These are phyloP conservation scores for Clusia tigrina DNA, from an alignment of 2,888 invertebrate genomes.

Conservation along the genomic window DNA sequence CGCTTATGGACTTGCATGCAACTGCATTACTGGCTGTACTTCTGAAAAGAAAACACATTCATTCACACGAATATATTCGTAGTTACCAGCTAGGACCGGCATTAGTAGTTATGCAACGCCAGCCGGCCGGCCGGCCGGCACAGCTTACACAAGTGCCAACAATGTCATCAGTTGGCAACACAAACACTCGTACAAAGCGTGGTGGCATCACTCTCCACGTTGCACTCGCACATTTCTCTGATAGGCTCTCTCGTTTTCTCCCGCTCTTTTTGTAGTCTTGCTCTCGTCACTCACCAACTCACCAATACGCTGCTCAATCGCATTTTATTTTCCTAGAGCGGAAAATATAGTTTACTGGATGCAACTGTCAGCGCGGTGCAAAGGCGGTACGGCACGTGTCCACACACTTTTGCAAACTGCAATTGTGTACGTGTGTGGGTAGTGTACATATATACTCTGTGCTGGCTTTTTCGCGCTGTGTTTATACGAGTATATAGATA, in stretches of 20 bases:
- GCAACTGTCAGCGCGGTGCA: constrained; percentile 32
- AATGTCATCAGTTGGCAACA: constrained; percentile 10
- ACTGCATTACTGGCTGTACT: not conserved
- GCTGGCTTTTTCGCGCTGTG: not conserved
- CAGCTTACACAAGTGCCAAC: constrained; percentile 46
- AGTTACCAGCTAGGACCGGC: not conserved
- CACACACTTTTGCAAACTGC: constrained; percentile 50
- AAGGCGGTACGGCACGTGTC: constrained; percentile 51
- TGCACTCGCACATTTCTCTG: constrained; percentile 5
- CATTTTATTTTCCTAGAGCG: not conserved
- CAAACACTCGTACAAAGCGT: too few species aligned
- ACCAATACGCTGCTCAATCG: not conserved
- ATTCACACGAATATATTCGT: constrained; percentile 6
- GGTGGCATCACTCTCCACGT: not conserved
- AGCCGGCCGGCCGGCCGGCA: constrained; percentile 52
- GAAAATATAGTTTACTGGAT: too few species aligned
- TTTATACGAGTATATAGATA: too few species aligned
- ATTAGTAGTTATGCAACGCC: not conserved
- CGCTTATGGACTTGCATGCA: not conserved
- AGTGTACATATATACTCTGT: constrained; percentile 3
- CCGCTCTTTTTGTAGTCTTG: not conserved
- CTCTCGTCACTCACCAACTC: not conserved
- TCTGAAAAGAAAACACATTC: not conserved
- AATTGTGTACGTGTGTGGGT: not conserved
- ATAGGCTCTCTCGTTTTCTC: constrained; percentile 14